Base-by-base conservation (phyloP, 2,888 invertebrate species). In the Lochmaea capreae region DNA sequence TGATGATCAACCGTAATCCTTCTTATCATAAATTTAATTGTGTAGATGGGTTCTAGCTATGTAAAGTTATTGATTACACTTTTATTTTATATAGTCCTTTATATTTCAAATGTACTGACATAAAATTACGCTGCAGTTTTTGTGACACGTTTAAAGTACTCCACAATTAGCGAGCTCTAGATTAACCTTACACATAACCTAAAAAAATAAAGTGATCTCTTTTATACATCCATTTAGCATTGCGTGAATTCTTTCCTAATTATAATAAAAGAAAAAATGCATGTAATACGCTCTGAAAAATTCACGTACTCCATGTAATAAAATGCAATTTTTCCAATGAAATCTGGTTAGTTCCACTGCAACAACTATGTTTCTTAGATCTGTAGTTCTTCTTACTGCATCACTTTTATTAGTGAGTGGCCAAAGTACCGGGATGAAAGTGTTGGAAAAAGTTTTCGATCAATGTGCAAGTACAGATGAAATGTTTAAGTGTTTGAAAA, bases 401-500 rank as follows among this genome's bases (percentile, higher is more conserved):
- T 52, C 59, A 14, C 33, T 68, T 16, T 9, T 59, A 39, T 49
- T 67, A 42, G 26, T 54, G 14, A 16, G 70, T 63, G 72, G 66
- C n/a, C 46, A 61, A 18, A 52, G 52, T 11, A 78, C 65, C 16
- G 66, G 74, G 18, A 72, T 65, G 12, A 61, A 52, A 49, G 59
- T 76, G 52, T 12, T 78, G 1, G 73, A 75, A 70, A 89, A 88
- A 85, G 88, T 90, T 79, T 91, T 90, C 83, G 88, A 90, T 79
- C 90, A 91, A 83, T 94, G 94, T 84, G 90, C 90, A 79, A 87
- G 88, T 76, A 90, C 90, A 62, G 89, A 91, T 76, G 91, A 93
- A 82, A 88, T 92, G 67, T 86, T 92, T 79, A 92, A 92, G 88
- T 94, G 94, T 84, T 89, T 93, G 79, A 93, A 94, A 86, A 88